These are phyloP conservation scores for Takifugu rubripes DNA, from an alignment of 2,797 vertebrate genomes.

Conservation along the genomic window DNA sequence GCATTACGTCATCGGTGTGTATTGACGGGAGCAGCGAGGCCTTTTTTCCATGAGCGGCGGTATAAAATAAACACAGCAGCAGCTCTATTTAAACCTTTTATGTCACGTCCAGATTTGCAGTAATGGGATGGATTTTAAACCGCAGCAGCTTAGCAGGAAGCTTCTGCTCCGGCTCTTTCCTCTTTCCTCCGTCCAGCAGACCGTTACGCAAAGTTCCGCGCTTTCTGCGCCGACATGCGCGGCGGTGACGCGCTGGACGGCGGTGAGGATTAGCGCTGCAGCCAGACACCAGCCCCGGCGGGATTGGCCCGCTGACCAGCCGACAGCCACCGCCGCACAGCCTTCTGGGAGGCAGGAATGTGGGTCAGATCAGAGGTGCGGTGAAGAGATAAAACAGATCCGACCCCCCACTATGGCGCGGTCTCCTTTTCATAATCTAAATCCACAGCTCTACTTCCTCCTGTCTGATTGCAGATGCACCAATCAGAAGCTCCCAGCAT, in stretches of 20 bases:
- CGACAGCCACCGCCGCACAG: conserved; percentile 41
- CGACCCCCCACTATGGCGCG: conserved; percentile 8
- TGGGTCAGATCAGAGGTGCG: conserved; percentile 75
- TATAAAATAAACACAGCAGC: conserved; percentile 23
- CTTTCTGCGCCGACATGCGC: conserved; percentile 26
- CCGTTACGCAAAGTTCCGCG: conserved; percentile 30
- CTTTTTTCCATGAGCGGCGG: conserved; percentile 2
- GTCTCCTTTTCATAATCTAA: conserved; percentile 46
- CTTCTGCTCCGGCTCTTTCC: conserved; percentile 4
- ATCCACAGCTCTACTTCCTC: conserved; percentile 31
- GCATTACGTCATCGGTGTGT: too few species aligned
- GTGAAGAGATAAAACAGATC: conserved; percentile 56
- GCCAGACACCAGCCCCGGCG: conserved; percentile 42
- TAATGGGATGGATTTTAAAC: conserved; percentile 46
- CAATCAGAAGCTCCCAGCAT: too few species aligned
- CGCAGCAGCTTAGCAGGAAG: conserved; percentile 28
- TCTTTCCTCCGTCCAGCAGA: conserved; percentile 22
- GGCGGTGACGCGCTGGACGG: conserved; percentile 29
- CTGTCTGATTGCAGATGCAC: neutral
- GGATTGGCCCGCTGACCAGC: conserved; percentile 42
- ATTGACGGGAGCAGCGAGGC: too few species aligned
- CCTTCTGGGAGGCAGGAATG: conserved; percentile 62
- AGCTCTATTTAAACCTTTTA: conserved; percentile 50
- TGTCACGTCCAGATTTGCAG: conserved; percentile 34
- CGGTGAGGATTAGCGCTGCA: conserved; percentile 53